Evolutionary conservation across 2,113 vertebrate genomes (phyloP).

Genomic region (Paradoxurus hermaphroditus): DNA sequence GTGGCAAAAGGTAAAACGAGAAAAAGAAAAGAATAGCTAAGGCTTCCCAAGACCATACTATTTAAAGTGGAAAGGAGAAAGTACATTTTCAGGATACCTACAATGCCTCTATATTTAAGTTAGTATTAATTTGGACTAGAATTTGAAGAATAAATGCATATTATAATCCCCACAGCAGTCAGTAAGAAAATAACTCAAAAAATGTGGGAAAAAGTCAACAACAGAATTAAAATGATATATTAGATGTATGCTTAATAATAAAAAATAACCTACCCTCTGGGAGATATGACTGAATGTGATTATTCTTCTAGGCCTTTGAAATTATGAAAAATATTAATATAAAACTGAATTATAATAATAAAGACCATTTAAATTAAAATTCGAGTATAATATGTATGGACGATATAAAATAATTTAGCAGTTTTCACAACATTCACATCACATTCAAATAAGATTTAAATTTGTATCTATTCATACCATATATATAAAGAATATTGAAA

Average conservation of each 20-base stretch:
- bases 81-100: neutral
- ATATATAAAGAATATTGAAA: neutral
- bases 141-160: neutral
- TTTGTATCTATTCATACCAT: neutral
- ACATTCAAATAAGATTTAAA: neutral
- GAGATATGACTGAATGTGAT: neutral
- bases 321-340: neutral
- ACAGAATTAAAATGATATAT: neutral
- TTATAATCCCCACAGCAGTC: neutral
- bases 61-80: neutral
- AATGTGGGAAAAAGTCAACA: neutral
- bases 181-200: neutral
- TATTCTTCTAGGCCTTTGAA: neutral
- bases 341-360: neutral
- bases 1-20: neutral
- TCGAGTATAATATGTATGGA: neutral
- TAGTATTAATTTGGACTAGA: neutral
- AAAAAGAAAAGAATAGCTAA: neutral
- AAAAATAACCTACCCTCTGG: neutral
- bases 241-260: neutral
- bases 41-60: neutral
- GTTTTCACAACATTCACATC: neutral
- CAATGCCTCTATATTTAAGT: neutral
- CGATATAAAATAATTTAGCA: neutral
- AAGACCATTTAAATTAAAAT: neutral